Evolutionary conservation across 1,140 invertebrate genomes (phyloP).

Genomic region (Antheraea pernyi): DNA sequence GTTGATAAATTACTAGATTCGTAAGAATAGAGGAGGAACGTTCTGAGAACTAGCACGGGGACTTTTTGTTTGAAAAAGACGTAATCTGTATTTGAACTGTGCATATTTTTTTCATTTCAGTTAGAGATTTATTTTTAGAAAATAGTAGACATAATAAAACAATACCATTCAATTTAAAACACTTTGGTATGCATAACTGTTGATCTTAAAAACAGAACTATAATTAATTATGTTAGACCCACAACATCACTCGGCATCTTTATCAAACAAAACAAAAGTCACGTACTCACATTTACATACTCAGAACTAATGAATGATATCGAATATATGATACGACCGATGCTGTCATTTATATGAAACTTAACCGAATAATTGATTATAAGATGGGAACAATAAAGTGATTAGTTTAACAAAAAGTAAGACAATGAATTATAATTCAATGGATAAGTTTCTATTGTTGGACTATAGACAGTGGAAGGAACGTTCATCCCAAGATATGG

Average conservation of each 20-base stretch:
- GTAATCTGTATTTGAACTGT: no score
- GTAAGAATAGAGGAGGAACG: no score
- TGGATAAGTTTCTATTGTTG: constrained; percentile 62
- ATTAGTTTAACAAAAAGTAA: constrained; percentile 73
- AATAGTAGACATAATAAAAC: no score
- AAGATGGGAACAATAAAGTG: constrained; percentile 72
- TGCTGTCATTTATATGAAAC: constrained; percentile 63
- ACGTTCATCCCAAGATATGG: constrained; percentile 49
- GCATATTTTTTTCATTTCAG: no score
- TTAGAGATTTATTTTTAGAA: no score
- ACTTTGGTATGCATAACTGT: not conserved
- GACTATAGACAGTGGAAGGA: constrained; percentile 34
- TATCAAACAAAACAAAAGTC: constrained; percentile 1
- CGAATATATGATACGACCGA: constrained; percentile 51
- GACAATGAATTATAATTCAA: constrained; percentile 75
- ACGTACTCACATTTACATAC: constrained; percentile 26
- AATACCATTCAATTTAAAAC: not conserved
- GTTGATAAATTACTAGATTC: no score
- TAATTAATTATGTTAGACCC: not conserved
- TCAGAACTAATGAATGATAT: constrained; percentile 52
- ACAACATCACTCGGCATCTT: not conserved
- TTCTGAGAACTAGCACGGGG: no score
- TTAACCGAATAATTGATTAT: constrained; percentile 75
- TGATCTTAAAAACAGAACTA: not conserved
- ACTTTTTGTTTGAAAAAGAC: no score